Evolutionary conservation across 2,888 invertebrate genomes (phyloP), one percentile per base, ranked within the genome.

Genomic region (Tipula unca): DNA sequence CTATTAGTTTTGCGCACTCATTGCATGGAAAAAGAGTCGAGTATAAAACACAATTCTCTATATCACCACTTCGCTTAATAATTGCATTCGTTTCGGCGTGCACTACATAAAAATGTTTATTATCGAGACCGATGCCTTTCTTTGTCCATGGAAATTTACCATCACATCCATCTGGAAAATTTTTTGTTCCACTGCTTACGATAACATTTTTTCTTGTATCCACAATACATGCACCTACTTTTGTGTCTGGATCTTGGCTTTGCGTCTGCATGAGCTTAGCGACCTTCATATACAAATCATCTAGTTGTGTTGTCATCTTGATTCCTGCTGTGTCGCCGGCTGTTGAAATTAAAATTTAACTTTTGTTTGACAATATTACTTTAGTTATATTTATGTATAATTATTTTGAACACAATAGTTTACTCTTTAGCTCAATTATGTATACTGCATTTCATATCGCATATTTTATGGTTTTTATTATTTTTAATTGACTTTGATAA

Each of bases 11-110:
- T 0, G 99, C 97, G 91, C 99, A 99, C 90, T 99, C 98, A 89
- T 99, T 98, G 90, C 99, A 99, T 0, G 99, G 99, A 90, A 99
- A 99, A 20, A 98, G 91, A 0, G 95, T 95, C 0, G 98, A 96
- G 89, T 97, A 99, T 0, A 99, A 94, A 0, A 93, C 93, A 89
- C 97, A 97, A 87, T 94, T 93, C 87, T 93, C 94, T 0, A 98
- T 92, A 91, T 95, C 94, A 0, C 94, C 92, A 0, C 93, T 92
- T 89, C 97, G 98, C 90, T 95, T 97, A n/a, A 99, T 89, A 87
- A 99, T 96, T 0, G 99, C 99, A 92, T 99, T 99, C 91, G 98
- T 93, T 92, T 99, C 99, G 1, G 99, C 99, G 91, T 99, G 99
- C 87, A 98, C 98, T 0, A 99, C 99, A 87, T 97, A 99, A 87